A percentile compares a stretch with the other conserved stretches of the same genome.
phyloP scores from a whole-genome alignment of 2,113 vertebrate genomes.

The Equus quagga region DNA sequence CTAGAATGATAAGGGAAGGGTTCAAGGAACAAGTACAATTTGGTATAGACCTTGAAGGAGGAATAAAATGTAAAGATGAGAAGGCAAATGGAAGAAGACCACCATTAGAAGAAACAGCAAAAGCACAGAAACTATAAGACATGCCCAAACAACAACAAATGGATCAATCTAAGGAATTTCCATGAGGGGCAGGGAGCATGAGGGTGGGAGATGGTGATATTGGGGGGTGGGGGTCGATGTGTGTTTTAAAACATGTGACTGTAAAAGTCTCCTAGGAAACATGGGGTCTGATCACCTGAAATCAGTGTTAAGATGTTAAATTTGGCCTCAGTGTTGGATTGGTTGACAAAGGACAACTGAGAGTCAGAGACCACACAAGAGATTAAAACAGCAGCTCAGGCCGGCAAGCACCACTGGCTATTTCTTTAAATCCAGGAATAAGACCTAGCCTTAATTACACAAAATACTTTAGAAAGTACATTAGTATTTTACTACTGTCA shows the following conservation, averaged over 20 bases:
- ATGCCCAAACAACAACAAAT: neutral
- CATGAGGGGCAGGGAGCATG: neutral
- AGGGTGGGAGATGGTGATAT: neutral
- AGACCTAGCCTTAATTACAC: constrained; percentile 18
- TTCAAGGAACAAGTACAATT: neutral
- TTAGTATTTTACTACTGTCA: constrained; percentile 29
- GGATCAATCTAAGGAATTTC: neutral
- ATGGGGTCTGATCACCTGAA: neutral
- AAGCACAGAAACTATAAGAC: neutral
- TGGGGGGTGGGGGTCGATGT: neutral
- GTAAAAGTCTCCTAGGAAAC: neutral
- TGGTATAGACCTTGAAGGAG: constrained; percentile 2
- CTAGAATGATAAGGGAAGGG: neutral
- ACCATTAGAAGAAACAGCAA: neutral
- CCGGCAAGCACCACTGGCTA: neutral
- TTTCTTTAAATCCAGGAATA: constrained; percentile 11
- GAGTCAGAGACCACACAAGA: neutral
- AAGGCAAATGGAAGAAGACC: neutral
- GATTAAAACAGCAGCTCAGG: neutral
- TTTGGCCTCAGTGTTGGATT: neutral
- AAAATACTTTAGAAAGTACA: constrained; percentile 62
- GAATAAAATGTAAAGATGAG: neutral
- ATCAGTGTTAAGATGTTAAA: neutral
- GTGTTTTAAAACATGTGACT: neutral
- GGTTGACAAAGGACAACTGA: neutral